Evolutionary conservation across 2,888 invertebrate species (phyloP).

Genomic region (Nomada hirtipes): DNA sequence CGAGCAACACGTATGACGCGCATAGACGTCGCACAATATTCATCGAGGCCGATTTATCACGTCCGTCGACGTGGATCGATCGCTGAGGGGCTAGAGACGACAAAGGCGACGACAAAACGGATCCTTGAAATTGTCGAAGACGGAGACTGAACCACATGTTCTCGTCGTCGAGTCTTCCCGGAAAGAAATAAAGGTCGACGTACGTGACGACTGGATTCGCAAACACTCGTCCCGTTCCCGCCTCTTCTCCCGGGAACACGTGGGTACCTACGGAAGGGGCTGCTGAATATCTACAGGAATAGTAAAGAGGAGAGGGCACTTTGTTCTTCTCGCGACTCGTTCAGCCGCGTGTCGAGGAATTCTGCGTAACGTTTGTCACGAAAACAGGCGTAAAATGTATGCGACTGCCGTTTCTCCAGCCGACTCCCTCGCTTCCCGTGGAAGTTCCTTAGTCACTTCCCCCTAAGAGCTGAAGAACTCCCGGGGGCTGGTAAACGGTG

Average conservation of each 20-base stretch:
- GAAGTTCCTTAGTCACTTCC: conserved; percentile 67
- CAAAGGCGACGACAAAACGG: conserved; percentile 53
- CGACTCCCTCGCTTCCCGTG: conserved; percentile 46
- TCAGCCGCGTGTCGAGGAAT: conserved; percentile 69
- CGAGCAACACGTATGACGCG: conserved; percentile 4
- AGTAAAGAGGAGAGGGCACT: conserved; percentile 58
- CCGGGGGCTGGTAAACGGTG: conserved; percentile 21
- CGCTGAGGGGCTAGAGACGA: conserved; percentile 22
- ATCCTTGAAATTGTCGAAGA: conserved; percentile 60
- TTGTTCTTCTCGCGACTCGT: conserved; percentile 69
- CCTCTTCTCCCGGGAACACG: conserved; percentile 7
- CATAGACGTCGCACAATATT: conserved; percentile 51
- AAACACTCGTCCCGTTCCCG: conserved; percentile 33
- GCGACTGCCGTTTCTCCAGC: conserved; percentile 56
- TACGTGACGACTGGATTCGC: conserved; percentile 42
- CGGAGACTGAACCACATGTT: conserved; percentile 6
- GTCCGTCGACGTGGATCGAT: conserved; percentile 55
- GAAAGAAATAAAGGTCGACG: conserved; percentile 52
- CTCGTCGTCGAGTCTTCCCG: conserved; percentile 19
- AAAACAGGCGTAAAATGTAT: conserved; percentile 75
- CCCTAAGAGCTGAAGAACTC: conserved; percentile 19
- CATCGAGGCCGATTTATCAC: conserved; percentile 65
- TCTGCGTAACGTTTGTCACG: conserved; percentile 77
- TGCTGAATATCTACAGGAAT: neutral
- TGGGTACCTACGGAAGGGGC: neutral